These are phyloP conservation scores for Bicyclus anynana DNA, from an alignment of 1,140 invertebrate genomes.

Conservation along the genomic window DNA sequence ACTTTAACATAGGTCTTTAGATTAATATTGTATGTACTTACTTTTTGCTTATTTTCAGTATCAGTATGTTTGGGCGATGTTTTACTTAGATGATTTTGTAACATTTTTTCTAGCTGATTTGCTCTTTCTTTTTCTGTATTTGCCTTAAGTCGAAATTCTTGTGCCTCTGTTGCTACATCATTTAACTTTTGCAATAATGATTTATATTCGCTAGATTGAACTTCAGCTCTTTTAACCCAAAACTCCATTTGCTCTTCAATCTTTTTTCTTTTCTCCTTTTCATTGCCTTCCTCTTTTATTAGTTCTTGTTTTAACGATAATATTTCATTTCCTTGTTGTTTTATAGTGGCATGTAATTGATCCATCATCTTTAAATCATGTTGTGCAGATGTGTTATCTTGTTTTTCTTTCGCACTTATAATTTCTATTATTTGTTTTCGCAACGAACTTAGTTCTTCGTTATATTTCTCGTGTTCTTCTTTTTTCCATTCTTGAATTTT, in stretches of 20 bases:
- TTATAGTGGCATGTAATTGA: constrained; percentile 55
- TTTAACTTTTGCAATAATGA: constrained; percentile 55
- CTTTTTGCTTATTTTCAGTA: neutral
- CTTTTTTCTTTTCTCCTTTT: constrained; percentile 45
- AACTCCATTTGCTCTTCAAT: constrained; percentile 48
- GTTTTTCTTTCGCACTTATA: constrained; percentile 55
- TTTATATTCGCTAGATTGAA: constrained; percentile 57
- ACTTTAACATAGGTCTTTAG: no score
- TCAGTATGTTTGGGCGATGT: constrained; percentile 2
- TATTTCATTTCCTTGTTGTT: constrained; percentile 59
- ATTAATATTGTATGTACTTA: neutral
- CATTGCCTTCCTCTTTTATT: constrained; percentile 30
- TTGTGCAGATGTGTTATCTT: constrained; percentile 28
- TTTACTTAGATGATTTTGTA: constrained; percentile 37
- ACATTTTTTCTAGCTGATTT: constrained; percentile 39
- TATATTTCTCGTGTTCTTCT: constrained; percentile 66
- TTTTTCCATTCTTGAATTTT: constrained; percentile 70
- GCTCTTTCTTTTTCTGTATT: constrained; percentile 49
- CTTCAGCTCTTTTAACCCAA: constrained; percentile 53
- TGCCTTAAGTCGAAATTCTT: constrained; percentile 47
- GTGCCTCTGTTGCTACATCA: constrained; percentile 50
- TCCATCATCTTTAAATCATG: constrained; percentile 59
- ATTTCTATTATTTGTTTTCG: constrained; percentile 57
- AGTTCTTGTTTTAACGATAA: constrained; percentile 51
- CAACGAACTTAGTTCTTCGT: constrained; percentile 62